phyloP scores from a whole-genome alignment of 2,797 vertebrate species.

The Pyrocephalus nanus region DNA sequence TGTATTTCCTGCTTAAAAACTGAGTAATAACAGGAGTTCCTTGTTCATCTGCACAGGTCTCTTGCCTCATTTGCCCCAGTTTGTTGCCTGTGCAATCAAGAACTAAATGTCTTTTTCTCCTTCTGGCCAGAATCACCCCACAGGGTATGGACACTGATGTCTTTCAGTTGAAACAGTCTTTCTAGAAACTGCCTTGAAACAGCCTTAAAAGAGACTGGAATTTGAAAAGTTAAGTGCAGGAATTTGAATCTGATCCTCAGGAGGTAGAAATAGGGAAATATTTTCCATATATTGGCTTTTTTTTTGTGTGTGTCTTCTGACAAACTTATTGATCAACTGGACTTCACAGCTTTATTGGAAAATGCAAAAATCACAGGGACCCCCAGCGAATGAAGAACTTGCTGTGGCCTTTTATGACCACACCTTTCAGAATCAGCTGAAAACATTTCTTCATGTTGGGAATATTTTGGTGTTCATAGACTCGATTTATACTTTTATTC shows the following conservation, averaged over 20 bases:
- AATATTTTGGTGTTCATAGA: background rate
- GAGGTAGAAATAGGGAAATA: background rate
- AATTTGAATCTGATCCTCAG: background rate
- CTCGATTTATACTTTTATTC: background rate
- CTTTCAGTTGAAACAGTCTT: background rate
- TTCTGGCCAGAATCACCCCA: background rate
- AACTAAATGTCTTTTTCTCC: background rate
- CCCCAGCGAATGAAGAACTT: background rate
- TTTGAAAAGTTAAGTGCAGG: background rate
- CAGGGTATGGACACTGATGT: background rate
- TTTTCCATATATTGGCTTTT: background rate
- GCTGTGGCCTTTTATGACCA: background rate
- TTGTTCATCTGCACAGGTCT: background rate
- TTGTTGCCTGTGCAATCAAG: background rate
- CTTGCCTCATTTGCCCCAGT: background rate
- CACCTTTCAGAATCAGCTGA: background rate
- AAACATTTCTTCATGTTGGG: background rate
- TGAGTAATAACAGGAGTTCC: background rate
- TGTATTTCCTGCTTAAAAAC: background rate
- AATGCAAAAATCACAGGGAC: background rate
- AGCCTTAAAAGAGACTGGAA: background rate
- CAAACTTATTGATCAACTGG: background rate
- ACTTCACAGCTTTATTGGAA: background rate
- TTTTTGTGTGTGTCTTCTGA: background rate
- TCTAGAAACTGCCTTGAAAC: background rate